Evolutionary conservation across 2,888 invertebrate genomes (phyloP), one percentile per base, ranked within the genome.

Genomic region (Pyralis farinalis): DNA sequence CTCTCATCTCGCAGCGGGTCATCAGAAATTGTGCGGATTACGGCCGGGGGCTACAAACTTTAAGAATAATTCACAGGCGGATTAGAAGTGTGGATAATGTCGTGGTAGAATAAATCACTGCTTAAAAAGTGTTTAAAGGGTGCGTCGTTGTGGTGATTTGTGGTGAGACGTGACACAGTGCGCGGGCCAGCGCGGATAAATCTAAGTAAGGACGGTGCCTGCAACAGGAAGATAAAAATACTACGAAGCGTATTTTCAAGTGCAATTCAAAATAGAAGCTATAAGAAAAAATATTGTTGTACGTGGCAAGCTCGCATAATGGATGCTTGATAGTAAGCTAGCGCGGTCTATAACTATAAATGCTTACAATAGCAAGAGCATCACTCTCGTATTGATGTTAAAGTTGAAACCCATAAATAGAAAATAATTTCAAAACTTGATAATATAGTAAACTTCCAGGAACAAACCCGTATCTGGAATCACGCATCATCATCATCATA

Each of bases 31-130:
- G 65, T 68, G 63, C 41, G 64, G 68, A 70, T 73, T 71, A 74
- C 72, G 68, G 71, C 51, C 65, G 7, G 31, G 29, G 65, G 65
- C 63, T 73, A 74, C 67, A 78, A 79, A 80, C 70, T 79, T 81
- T 61, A 53, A 63, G 73, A 70, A 80, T 78, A 81, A 82, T 77
- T 79, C 76, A 71, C 71, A 58, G 54, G 60, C 53, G 74, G 76
- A 77, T 82, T 78, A 76, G 67, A 71, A 71, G 67, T 68, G 71
- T 67, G 77, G 76, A 75, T 81, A 76, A 82, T 77, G 63, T 64
- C 69, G 64, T 64, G 63, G 59, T 65, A 70, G 60, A 72, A 79
- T 79, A 78, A 79, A 83, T 82, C 72, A 81, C 70, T 66, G 61
- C 70, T 68, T 72, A 70, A 75, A 74, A 75, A 75, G 62, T 72